Conservation (phyloP, 92 coral and sea anemone genomes). For the Epizoanthus rinbou region DNA sequence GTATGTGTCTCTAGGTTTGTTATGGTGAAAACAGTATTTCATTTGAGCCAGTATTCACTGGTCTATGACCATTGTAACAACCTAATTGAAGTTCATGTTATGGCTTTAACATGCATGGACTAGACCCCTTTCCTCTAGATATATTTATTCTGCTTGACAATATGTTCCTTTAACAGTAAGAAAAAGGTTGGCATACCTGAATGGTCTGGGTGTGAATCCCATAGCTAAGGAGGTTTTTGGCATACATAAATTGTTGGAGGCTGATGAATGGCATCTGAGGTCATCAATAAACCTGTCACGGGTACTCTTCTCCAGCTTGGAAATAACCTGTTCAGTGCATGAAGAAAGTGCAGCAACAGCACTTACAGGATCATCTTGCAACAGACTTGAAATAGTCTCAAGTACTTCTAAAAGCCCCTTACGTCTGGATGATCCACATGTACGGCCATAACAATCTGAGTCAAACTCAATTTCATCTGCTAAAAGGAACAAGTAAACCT, state of each 20-base stretch:
- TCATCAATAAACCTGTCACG: too few species aligned
- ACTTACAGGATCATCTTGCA: constrained; percentile 66
- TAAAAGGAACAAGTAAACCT: not conserved
- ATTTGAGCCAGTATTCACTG: too few species aligned
- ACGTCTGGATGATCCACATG: constrained; percentile 32
- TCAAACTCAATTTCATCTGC: constrained; percentile 68
- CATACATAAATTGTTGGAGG: too few species aligned
- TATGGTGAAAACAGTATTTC: too few species aligned
- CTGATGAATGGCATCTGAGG: too few species aligned
- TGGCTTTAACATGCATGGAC: too few species aligned
- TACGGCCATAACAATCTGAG: constrained; percentile 22
- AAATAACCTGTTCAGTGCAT: constrained; percentile 68
- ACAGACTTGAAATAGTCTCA: constrained; percentile 68
- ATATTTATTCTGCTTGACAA: too few species aligned
- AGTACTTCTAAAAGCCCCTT: constrained; percentile 50
- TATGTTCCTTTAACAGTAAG: too few species aligned
- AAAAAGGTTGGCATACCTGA: constrained; percentile 50
- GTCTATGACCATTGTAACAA: too few species aligned
- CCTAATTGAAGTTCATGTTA: too few species aligned
- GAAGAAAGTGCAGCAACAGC: constrained; percentile 62
- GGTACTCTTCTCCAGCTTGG: constrained; percentile 25
- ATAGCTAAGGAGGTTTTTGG: constrained; percentile 49
- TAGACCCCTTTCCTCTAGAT: too few species aligned
- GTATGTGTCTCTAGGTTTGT: too few species aligned
- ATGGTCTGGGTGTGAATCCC: constrained; percentile 81